Conservation (phyloP, 2,888 invertebrate species). For the Bruchidius siliquastri region DNA sequence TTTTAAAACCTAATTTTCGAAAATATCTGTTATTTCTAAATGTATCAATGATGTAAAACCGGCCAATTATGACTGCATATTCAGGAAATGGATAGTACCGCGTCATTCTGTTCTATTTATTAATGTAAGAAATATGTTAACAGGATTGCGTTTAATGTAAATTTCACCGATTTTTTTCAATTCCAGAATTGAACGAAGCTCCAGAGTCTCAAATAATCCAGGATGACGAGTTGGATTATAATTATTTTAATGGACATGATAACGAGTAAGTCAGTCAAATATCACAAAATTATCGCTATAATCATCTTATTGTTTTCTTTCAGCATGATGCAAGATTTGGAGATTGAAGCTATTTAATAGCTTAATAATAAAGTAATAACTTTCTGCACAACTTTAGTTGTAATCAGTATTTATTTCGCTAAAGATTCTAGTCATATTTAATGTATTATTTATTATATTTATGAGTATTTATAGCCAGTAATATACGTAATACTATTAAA, state of each 20-base stretch:
- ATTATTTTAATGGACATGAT: slow-evolving; percentile 36
- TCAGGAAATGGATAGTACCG: too few relatives aligned
- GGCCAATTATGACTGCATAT: too few relatives aligned
- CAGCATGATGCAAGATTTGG: slow-evolving; percentile 39
- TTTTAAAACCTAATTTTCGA: too few relatives aligned
- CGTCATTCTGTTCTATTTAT: too few relatives aligned
- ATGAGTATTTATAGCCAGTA: slow-evolving; percentile 5
- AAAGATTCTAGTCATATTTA: slow-evolving; percentile 22
- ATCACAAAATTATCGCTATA: slow-evolving; percentile 8
- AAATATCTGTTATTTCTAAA: too few relatives aligned
- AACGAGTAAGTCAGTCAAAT: slow-evolving; percentile 29
- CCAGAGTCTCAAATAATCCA: slow-evolving; percentile 37
- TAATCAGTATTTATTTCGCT: slow-evolving; percentile 15
- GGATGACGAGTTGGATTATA: slow-evolving; percentile 38
- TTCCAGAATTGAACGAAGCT: slow-evolving; percentile 33
- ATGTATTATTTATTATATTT: slow-evolving; percentile 1
- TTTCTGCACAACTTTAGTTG: slow-evolving; percentile 19
- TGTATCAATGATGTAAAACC: too few relatives aligned
- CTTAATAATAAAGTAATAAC: slow-evolving; percentile 11
- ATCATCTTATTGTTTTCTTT: slow-evolving; percentile 18
- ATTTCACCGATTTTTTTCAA: too few relatives aligned
- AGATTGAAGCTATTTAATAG: slow-evolving; percentile 38
- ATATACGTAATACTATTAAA: not conserved
- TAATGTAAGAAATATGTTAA: not conserved
- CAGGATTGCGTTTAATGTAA: too few relatives aligned